Base-by-base conservation (phyloP, 2,888 invertebrate species). In the Macroteleia sp. region DNA sequence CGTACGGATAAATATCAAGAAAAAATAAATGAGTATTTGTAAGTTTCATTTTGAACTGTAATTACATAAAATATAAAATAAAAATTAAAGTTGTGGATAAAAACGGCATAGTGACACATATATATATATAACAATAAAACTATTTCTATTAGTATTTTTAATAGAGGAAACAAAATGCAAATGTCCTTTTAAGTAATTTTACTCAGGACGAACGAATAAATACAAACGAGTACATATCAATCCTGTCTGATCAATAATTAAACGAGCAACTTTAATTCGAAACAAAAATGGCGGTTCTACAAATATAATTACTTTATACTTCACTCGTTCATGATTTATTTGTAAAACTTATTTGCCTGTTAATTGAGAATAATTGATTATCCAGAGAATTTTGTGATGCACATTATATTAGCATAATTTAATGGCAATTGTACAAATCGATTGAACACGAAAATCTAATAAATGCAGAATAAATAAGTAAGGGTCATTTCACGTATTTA, bases 331-430 rank as follows among this genome's bases (percentile, higher is more conserved):
- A 19, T 46, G 16, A 32, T 61, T 46, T 46, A 61, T 46, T 34
- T 46, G 36, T 34, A 46, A 46, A 44, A 61, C 59, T 34, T 36
- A 61, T 61, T 46, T n/a, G n/a, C n/a, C n/a, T n/a, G n/a, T n/a
- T n/a, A n/a, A n/a, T n/a, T n/a, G n/a, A n/a, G n/a, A n/a, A n/a
- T n/a, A n/a, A n/a, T n/a, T n/a, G n/a, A n/a, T n/a, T n/a, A n/a
- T n/a, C n/a, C n/a, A n/a, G n/a, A n/a, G n/a, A n/a, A n/a, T n/a
- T n/a, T n/a, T n/a, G n/a, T n/a, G n/a, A n/a, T n/a, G n/a, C n/a
- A n/a, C n/a, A n/a, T n/a, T n/a, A 34, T 22, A 61, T 61, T 61
- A 61, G 46, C 59, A 46, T 61, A 44, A 61, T 61, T 61, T 36
- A 9, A 28, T 22, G 32, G 1, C 30, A 34, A 46, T 61, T 61